Evolutionary conservation across 2,113 vertebrate species (phyloP), one percentile per base, ranked within the genome.

Genomic region (Pyxicephalus adspersus): DNA sequence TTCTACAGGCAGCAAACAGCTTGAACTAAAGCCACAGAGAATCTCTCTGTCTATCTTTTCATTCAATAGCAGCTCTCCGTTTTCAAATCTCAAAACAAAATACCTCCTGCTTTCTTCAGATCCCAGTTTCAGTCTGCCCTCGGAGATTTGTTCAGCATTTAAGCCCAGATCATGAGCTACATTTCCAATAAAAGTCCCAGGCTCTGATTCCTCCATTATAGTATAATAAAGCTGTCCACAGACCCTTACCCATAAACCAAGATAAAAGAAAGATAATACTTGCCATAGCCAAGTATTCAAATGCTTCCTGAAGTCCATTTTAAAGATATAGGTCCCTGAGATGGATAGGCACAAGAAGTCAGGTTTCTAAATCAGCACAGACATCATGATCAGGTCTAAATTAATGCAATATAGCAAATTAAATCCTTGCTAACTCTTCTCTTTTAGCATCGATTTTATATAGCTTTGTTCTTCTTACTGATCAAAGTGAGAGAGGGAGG

Each of bases 41-140:
- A 90, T 89, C 85, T 95, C 94, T 45, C 94, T 89, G 45, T 95
- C 94, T 84, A 95, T 91, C 38, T 91, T 89, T 61, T 93, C 94
- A 23, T 86, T 89, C 82, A 94, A 91, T 52, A 92, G 87, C 87
- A 95, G 85, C 85, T 91, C 84, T 8, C 94, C 94, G 31, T 83
- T 93, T 77, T 84, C 78, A 77, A 92, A 76, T 83, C 92, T 91
- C 58, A 93, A 88, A 83, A 89, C 91, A 88, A 94, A 94, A 88
- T 92, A 94, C 70, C 86, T 89, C 50, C 89, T 87, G 76, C 86
- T 91, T 19, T 88, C 89, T 9, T 90, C 88, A 54, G 91, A 90
- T 84, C 91, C 88, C 63, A 94, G 89, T 23, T 85, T 87, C 77
- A 93, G 76, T 65, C 87, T 87, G 60, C 93, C 88, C 0, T 20